Percentiles rank a stretch among this genome's conserved stretches.
phyloP scores from a whole-genome alignment of 2,113 vertebrate species.

The Cricetomys ansorgei region DNA sequence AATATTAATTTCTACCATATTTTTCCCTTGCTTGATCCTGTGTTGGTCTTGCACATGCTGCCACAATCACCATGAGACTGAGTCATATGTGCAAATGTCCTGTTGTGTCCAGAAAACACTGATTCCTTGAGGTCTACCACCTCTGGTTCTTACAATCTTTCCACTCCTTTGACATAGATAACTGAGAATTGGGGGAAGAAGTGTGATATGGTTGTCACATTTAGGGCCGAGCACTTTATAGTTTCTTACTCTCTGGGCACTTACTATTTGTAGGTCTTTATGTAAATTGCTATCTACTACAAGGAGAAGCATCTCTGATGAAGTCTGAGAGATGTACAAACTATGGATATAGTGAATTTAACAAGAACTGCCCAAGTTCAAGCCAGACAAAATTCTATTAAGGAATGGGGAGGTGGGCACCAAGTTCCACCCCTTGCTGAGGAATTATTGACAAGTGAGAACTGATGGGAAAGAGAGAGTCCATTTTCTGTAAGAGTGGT shows the following conservation, averaged over 20 bases:
- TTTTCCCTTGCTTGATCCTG: neutral
- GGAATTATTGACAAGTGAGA: neutral
- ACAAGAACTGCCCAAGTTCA: neutral
- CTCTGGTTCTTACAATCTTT: neutral
- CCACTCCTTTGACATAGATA: neutral
- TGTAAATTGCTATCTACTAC: neutral
- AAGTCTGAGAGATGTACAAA: neutral
- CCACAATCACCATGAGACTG: neutral
- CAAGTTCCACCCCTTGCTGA: neutral
- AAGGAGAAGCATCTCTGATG: neutral
- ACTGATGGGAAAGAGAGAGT: neutral
- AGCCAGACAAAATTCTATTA: neutral
- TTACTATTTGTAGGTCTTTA: neutral
- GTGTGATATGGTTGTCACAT: neutral
- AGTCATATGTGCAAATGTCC: neutral
- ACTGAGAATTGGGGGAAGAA: neutral
- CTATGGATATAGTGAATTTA: neutral
- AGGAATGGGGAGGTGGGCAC: too few relatives aligned
- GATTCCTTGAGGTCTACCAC: neutral
- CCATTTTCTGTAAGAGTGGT: neutral
- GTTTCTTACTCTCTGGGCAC: neutral
- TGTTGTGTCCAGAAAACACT: neutral
- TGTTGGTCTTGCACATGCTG: neutral
- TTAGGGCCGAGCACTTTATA: neutral
- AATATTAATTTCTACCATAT: neutral